Base-by-base conservation (phyloP, 2,888 invertebrate genomes). In the Erynnis tages region DNA sequence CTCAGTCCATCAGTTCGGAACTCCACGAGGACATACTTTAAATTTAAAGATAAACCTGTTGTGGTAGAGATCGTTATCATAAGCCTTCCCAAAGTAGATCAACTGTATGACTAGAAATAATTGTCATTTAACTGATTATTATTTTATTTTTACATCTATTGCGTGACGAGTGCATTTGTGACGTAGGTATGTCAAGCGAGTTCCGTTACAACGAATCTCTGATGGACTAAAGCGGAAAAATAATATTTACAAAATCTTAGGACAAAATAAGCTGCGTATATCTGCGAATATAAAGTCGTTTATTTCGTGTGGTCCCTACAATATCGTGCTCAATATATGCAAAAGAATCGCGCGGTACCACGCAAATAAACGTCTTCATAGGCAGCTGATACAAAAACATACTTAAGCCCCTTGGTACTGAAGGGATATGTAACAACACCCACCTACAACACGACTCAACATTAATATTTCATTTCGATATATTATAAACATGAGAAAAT, bases 201-300 rank as follows among this genome's bases (percentile, higher is more conserved):
- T n/a, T n/a, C n/a, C n/a, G n/a, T n/a, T n/a, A n/a, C n/a, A n/a
- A n/a, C n/a, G n/a, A n/a, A n/a, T n/a, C 14, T 55, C 17, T 57
- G 66, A 55, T 63, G 63, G 63, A 61, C 54, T 53, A 67, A 66
- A 60, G 66, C 55, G 62, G 65, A 66, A 67, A 65, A 67, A 66
- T 27, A 61, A 79, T 84, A 84, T 83, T 77, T 82, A 84, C 82
- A 84, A 71, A 66, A 60, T 59, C 62, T 71, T 73, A 76, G 78
- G 78, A 73, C 69, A 69, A 67, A 70, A 69, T 54, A 58, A 76
- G 76, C 79, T 73, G 75, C 71, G 71, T 76, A 35, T 16, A 16
- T 10, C 8, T 14, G 35, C 35, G 10, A 17, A 21, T 35, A 25
- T 34, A 17, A 7, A 17, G 2, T 17, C 8, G 10, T 5, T 21